Evolutionary conservation across 1,140 invertebrate genomes (phyloP).

Genomic region (Physella acuta): DNA sequence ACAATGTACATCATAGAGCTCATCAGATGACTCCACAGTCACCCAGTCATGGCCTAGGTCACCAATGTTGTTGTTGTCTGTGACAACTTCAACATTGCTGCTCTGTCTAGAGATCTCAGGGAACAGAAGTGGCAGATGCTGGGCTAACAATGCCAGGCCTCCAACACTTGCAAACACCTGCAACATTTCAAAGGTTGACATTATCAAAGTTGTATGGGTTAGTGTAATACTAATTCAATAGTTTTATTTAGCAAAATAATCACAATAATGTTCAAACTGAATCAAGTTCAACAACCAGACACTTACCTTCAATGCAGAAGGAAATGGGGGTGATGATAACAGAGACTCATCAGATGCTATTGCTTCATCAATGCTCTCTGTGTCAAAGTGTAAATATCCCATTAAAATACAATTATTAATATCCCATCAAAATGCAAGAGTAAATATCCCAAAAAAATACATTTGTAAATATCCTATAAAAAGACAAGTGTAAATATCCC

Average conservation of each 20-base stretch:
- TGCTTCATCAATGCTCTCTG: slow-evolving; percentile 13
- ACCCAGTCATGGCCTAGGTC: slow-evolving; percentile 73
- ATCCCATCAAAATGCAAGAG: too few relatives aligned
- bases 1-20: slow-evolving; percentile 76
- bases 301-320: slow-evolving; percentile 66
- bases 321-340: slow-evolving; percentile 56
- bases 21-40: slow-evolving; percentile 69
- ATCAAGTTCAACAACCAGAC: too few relatives aligned
- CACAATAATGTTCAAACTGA: too few relatives aligned
- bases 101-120: slow-evolving; percentile 68
- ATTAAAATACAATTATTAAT: too few relatives aligned
- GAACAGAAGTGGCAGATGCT: slow-evolving; percentile 82
- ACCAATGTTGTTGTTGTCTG: slow-evolving; percentile 35
- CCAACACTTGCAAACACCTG: slow-evolving; percentile 82
- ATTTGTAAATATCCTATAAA: too few relatives aligned
- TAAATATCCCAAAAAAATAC: too few relatives aligned
- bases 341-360: slow-evolving; percentile 37
- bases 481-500: too few relatives aligned
- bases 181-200: not conserved
- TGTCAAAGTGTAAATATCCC: too few relatives aligned
- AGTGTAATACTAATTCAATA: too few relatives aligned
- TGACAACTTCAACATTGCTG: slow-evolving; percentile 38
- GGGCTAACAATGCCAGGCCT: slow-evolving; percentile 82
- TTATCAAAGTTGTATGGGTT: not conserved
- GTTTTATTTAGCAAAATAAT: too few relatives aligned